These are phyloP conservation scores for Ptiloglossa arizonensis DNA, from an alignment of 1,140 invertebrate genomes.

Conservation along the genomic window DNA sequence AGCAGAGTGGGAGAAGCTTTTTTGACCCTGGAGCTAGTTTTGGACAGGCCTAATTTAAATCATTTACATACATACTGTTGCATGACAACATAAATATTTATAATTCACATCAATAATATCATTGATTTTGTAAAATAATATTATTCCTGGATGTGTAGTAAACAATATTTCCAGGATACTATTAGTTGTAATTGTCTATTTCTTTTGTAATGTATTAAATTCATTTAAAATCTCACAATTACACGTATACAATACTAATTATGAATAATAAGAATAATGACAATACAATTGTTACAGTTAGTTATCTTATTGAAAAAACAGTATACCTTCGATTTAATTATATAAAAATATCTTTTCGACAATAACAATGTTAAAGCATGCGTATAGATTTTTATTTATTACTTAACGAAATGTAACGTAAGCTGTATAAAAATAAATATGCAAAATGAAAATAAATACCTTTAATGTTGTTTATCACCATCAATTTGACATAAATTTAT, in stretches of 20 bases:
- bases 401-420: background rate
- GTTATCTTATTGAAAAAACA: background rate
- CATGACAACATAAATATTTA: background rate
- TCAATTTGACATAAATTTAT: constrained; percentile 25
- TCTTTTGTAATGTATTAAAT: background rate
- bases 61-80: background rate
- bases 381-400: background rate
- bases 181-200: background rate
- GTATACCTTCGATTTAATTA: background rate
- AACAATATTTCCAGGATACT: background rate
- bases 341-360: background rate
- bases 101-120: background rate
- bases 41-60: too few relatives aligned
- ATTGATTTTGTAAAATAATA: background rate
- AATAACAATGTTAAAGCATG: background rate
- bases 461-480: background rate
- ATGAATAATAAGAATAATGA: too few relatives aligned
- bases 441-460: background rate
- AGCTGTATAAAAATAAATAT: constrained; percentile 2
- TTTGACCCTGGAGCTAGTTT: too few relatives aligned
- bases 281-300: too few relatives aligned
- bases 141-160: too few relatives aligned
- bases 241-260: too few relatives aligned
- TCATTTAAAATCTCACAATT: background rate
- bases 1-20: too few relatives aligned